Percentiles rank a stretch among this genome's conserved stretches.
Evolutionary conservation across 2,888 invertebrate species (phyloP).

Genomic region (Galerucella nymphaeae): DNA sequence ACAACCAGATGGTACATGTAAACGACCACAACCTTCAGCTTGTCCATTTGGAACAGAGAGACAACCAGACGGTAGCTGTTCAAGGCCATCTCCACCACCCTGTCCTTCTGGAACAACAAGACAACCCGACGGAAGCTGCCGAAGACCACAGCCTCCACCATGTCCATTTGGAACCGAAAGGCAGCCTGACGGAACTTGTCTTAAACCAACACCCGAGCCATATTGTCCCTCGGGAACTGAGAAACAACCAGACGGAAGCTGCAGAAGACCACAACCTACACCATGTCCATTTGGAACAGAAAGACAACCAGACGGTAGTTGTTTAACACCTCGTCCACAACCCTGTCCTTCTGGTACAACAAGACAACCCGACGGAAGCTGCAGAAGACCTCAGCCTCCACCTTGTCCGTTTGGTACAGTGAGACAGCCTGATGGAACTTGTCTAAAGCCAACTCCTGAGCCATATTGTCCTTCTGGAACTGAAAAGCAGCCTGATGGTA

Average conservation of each 20-base stretch:
- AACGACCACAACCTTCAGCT: constrained; percentile 19
- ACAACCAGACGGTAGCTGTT: constrained; percentile 33
- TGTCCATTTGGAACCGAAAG: no score
- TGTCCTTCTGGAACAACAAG: no score
- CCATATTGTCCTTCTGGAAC: constrained; percentile 37
- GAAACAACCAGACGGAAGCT: no score
- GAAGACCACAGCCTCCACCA: no score
- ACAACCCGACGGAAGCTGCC: constrained; percentile 34
- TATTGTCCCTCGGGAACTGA: no score
- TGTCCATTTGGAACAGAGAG: constrained; percentile 36
- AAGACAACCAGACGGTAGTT: constrained; percentile 34
- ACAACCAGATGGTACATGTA: constrained; percentile 34
- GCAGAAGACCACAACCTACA: no score
- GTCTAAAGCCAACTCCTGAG: constrained; percentile 34
- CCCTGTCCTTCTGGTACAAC: constrained; percentile 37
- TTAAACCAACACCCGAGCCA: no score
- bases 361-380: constrained; percentile 31
- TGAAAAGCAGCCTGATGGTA: not conserved
- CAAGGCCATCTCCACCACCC: constrained; percentile 31
- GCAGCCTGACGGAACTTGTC: no score
- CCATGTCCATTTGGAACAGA: constrained; percentile 30
- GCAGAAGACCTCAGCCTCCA: constrained; percentile 24
- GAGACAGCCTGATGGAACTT: constrained; percentile 29
- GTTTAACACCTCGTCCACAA: constrained; percentile 21
- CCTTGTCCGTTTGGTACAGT: constrained; percentile 38